Evolutionary conservation across 1,140 invertebrate species (phyloP).

Genomic region (Homalodisca vitripennis): DNA sequence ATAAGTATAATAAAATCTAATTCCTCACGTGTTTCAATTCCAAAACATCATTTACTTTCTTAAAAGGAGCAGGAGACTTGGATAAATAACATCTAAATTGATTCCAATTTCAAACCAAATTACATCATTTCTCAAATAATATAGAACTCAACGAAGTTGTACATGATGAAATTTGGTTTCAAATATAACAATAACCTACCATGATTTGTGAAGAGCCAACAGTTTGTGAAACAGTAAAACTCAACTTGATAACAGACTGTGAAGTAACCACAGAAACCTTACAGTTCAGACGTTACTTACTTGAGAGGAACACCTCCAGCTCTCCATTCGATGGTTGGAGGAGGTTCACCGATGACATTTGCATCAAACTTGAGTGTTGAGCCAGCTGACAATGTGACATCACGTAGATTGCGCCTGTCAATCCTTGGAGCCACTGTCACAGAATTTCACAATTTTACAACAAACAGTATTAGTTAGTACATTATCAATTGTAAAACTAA

Average conservation of each 20-base stretch:
- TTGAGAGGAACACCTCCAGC: constrained; percentile 58
- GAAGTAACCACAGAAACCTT: too few relatives aligned
- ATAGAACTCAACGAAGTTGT: too few relatives aligned
- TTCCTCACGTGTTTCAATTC: too few relatives aligned
- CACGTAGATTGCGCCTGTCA: constrained; percentile 84
- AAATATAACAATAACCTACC: not conserved
- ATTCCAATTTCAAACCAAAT: too few relatives aligned
- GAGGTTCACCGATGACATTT: constrained; percentile 87
- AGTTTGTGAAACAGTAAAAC: not conserved
- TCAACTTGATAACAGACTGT: too few relatives aligned
- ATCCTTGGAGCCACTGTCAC: constrained; percentile 88
- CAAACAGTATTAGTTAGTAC: constrained; percentile 12
- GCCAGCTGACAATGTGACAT: constrained; percentile 88
- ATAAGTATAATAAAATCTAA: too few relatives aligned
- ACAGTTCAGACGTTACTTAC: too few relatives aligned
- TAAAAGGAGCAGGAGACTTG: too few relatives aligned
- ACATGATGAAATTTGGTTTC: too few relatives aligned
- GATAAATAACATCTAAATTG: too few relatives aligned
- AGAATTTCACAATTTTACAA: constrained; percentile 38
- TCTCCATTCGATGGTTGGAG: constrained; percentile 88
- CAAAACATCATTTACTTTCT: too few relatives aligned
- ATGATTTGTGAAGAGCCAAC: not conserved
- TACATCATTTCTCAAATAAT: too few relatives aligned
- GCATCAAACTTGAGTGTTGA: constrained; percentile 91
- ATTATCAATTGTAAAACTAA: not conserved